A percentile compares a stretch with the other conserved stretches of the same genome.
Conservation (phyloP, 2,888 invertebrate species). For the Scaptomyza reducta region DNA sequence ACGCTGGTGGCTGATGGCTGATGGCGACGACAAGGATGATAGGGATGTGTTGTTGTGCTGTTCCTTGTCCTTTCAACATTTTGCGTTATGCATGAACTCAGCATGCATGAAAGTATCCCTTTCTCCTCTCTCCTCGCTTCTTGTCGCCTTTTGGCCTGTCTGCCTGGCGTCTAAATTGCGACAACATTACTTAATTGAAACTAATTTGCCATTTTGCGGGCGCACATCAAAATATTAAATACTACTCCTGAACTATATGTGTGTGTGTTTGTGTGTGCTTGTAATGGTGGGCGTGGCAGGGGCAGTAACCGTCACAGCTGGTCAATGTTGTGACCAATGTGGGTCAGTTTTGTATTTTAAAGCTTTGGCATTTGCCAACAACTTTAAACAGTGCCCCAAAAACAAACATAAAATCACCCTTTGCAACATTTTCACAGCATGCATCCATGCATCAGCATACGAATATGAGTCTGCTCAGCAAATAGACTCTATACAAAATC, state of each 20-base stretch:
- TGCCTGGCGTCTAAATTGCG: constrained; percentile 65
- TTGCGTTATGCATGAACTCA: constrained; percentile 73
- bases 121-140: constrained; percentile 3
- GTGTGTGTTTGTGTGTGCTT: not conserved
- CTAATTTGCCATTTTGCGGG: constrained; percentile 80
- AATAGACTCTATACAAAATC: constrained; percentile 23
- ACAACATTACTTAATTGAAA: constrained; percentile 82
- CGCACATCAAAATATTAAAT: constrained; percentile 68
- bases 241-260: constrained; percentile 1
- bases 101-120: constrained; percentile 21
- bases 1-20: constrained; percentile 19
- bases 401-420: not conserved
- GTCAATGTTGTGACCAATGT: constrained; percentile 26
- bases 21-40: constrained; percentile 25
- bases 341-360: constrained; percentile 35
- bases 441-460: not conserved
- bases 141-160: constrained; percentile 12
- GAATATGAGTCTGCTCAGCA: not conserved
- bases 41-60: constrained; percentile 28
- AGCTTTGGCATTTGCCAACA: constrained; percentile 17
- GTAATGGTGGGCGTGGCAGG: constrained; percentile 21
- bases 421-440: not conserved
- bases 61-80: constrained; percentile 67
- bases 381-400: constrained; percentile 26
- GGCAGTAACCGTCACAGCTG: not conserved